Base-by-base conservation (phyloP, 2,797 vertebrate genomes). In the Furcifer pardalis region DNA sequence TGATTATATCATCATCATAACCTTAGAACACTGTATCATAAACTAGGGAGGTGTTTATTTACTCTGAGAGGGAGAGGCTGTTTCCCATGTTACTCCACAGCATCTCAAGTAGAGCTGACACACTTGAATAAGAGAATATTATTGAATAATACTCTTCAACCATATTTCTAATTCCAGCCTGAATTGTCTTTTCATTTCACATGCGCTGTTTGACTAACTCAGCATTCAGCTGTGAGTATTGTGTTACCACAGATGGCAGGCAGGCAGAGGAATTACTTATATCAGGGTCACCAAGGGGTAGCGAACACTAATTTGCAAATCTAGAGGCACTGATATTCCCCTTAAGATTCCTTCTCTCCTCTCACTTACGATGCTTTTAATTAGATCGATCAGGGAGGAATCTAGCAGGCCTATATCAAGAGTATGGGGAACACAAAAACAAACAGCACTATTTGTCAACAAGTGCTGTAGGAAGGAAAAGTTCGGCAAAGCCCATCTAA, bases 301-400 rank as follows among this genome's bases (percentile, higher is more conserved):
- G 44, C 84, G 78, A 89, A 63, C 85, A 82, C 66, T 83, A 86
- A 90, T 86, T 90, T 81, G 59, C 72, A 85, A 56, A 86, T 68
- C 82, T 10, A 42, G 80, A 88, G 77, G 76, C 2, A n/a, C 30
- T 37, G 77, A 90, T 71, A 40, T 63, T 84, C 60, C 89, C 84
- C 84, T 87, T 84, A 77, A 86, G 87, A 90, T 92, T 87, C 82
- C 86, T 91, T 84, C 89, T 88, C 88, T 21, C 37, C 85, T 71
- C 72, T 89, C 87, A 84, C 87, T 72, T 59, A 84, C 46, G 84
- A 83, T 81, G 77, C 81, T 77, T 90, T 87, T 92, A 92, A 92
- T 91, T 87, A 91, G 79, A 65, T 66, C 49, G 87, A 90, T 90
- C 83, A 21, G 83, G 85, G 82, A 89, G 74, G 90, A 90, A 89